These are phyloP conservation scores for Platalea minor DNA, from an alignment of 2,797 vertebrate species.

Conservation along the genomic window DNA sequence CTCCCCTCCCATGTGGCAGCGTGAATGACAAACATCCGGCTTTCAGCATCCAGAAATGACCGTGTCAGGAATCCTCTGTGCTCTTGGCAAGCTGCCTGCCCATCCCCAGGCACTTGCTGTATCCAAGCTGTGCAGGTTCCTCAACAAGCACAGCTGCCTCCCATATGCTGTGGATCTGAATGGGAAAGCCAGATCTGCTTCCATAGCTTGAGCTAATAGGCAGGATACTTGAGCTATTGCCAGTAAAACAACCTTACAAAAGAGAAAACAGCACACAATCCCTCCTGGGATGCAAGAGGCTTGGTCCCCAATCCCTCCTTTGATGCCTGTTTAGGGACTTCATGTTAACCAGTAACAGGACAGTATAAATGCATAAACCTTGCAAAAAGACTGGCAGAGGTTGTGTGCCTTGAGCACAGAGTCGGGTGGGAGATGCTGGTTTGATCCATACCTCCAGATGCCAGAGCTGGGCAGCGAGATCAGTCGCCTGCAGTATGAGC, in stretches of 20 bases:
- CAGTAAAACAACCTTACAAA: neutral
- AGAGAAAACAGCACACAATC: neutral
- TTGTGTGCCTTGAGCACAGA: neutral
- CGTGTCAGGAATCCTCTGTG: neutral
- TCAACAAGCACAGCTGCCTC: neutral
- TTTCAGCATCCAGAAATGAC: neutral
- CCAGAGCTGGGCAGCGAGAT: rapidly evolving
- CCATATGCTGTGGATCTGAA: slow-evolving; percentile 6
- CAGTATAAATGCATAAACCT: neutral
- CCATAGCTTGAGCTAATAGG: neutral
- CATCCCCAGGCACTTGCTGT: slow-evolving; percentile 16
- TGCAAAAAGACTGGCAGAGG: neutral
- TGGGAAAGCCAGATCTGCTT: neutral
- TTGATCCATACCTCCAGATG: neutral
- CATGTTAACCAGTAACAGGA: neutral
- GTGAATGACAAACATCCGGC: neutral
- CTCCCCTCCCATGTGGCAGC: neutral
- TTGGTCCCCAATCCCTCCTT: neutral
- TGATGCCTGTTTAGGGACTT: neutral
- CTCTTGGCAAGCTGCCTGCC: neutral
- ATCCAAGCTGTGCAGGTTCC: slow-evolving; percentile 26
- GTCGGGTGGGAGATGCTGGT: neutral
- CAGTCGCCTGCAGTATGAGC: rapidly evolving
- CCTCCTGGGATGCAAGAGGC: neutral
- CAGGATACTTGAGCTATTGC: neutral